Evolutionary conservation across 2,113 vertebrate genomes (phyloP).

Genomic region (Melanotaenia duboulayi): DNA sequence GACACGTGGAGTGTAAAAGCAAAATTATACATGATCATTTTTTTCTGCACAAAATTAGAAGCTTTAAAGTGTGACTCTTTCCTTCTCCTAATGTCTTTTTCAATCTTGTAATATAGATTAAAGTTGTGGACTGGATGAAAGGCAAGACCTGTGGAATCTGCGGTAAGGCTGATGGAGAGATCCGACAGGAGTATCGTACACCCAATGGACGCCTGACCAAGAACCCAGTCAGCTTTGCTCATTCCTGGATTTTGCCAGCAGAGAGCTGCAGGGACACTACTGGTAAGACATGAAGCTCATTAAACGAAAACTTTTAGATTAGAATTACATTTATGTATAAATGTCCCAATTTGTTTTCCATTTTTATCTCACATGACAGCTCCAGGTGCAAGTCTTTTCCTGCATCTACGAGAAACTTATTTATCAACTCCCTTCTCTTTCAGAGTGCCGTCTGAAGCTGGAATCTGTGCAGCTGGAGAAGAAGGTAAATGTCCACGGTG

Average conservation of each 20-base stretch:
- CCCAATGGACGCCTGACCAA: slow-evolving; percentile 79
- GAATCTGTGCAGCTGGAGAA: slow-evolving; percentile 79
- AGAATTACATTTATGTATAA: no score
- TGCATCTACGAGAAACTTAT: background rate
- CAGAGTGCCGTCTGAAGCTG: slow-evolving; percentile 81
- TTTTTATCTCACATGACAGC: background rate
- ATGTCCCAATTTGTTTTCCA: no score
- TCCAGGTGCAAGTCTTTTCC: background rate
- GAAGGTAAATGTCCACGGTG: slow-evolving; percentile 55
- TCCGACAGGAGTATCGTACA: slow-evolving; percentile 78
- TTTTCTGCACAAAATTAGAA: no score
- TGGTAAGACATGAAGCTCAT: slow-evolving; percentile 38
- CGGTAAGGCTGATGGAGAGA: slow-evolving; percentile 85
- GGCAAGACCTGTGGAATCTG: slow-evolving; percentile 86
- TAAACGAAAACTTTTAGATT: background rate
- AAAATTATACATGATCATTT: background rate
- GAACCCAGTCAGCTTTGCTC: slow-evolving; percentile 78
- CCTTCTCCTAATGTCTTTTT: background rate
- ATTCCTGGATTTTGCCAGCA: slow-evolving; percentile 84
- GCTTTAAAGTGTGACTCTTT: background rate
- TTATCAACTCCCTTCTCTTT: background rate
- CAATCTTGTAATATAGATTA: slow-evolving; percentile 69
- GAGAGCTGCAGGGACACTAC: slow-evolving; percentile 72
- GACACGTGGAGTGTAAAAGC: slow-evolving; percentile 63
- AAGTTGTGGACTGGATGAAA: slow-evolving; percentile 85